Percentiles rank a stretch among this genome's conserved stretches.
Conservation (phyloP, 1,140 invertebrate species). For the Megathymus violae region DNA sequence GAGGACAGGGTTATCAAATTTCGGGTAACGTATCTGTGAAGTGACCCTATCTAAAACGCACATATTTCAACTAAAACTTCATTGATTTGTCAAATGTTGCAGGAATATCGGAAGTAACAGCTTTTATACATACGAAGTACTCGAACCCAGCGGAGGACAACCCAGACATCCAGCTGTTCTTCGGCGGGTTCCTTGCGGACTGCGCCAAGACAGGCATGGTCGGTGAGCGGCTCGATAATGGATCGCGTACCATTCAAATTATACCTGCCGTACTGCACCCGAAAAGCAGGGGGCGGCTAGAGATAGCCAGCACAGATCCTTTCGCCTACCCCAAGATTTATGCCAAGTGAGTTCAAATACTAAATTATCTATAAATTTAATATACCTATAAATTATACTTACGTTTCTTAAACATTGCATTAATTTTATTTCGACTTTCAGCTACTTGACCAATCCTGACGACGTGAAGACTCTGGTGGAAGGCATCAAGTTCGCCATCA, state of each 20-base stretch:
- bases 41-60: no score
- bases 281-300: slow-evolving; percentile 91
- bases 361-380: no score
- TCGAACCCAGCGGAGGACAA: slow-evolving; percentile 89
- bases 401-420: no score
- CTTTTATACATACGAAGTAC: slow-evolving; percentile 92
- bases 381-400: no score
- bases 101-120: slow-evolving; percentile 92
- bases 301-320: slow-evolving; percentile 90
- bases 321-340: slow-evolving; percentile 78
- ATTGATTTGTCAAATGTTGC: slow-evolving; percentile 27
- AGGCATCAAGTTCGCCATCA: slow-evolving; percentile 89
- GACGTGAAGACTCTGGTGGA: slow-evolving; percentile 90
- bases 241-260: slow-evolving; percentile 86
- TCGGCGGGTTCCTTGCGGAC: slow-evolving; percentile 92
- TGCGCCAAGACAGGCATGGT: slow-evolving; percentile 94
- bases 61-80: no score
- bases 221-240: slow-evolving; percentile 87
- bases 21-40: no score
- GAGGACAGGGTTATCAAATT: no score
- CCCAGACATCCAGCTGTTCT: slow-evolving; percentile 94
- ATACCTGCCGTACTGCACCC: slow-evolving; percentile 89
- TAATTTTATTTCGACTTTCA: no score
- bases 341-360: slow-evolving; percentile 76
- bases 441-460: slow-evolving; percentile 82